Conservation (phyloP, 2,113 vertebrate species). For the Turnix velox region DNA sequence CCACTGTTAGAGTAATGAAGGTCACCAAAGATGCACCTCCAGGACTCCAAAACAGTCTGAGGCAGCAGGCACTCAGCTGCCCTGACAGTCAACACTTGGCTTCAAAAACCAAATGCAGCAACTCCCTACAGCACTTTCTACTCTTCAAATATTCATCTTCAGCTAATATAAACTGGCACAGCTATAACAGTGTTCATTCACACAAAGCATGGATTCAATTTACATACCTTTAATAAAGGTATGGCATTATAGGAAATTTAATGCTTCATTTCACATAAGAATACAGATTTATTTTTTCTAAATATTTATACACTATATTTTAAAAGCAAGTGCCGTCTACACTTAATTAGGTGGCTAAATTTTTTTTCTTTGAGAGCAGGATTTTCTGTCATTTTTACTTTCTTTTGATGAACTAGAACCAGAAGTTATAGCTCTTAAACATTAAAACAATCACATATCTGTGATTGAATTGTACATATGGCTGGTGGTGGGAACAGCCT, state of each 20-base stretch:
- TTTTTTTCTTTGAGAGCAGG: background rate
- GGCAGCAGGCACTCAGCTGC: background rate
- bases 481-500: background rate
- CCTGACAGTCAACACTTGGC: background rate
- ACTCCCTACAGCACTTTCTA: background rate
- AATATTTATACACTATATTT: background rate
- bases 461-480: background rate
- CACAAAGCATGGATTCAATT: background rate
- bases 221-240: background rate
- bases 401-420: background rate
- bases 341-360: background rate
- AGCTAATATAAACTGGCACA: background rate
- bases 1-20: accelerated
- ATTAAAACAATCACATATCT: background rate
- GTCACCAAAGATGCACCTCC: background rate
- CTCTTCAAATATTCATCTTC: background rate
- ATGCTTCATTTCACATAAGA: background rate
- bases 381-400: background rate
- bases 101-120: accelerated
- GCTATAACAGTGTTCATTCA: background rate
- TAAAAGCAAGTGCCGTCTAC: background rate
- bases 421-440: background rate
- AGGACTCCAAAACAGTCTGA: background rate
- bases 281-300: background rate
- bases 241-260: background rate